Evolutionary conservation across 1,140 invertebrate species (phyloP).

Genomic region (Drosophila pseudoobscura): DNA sequence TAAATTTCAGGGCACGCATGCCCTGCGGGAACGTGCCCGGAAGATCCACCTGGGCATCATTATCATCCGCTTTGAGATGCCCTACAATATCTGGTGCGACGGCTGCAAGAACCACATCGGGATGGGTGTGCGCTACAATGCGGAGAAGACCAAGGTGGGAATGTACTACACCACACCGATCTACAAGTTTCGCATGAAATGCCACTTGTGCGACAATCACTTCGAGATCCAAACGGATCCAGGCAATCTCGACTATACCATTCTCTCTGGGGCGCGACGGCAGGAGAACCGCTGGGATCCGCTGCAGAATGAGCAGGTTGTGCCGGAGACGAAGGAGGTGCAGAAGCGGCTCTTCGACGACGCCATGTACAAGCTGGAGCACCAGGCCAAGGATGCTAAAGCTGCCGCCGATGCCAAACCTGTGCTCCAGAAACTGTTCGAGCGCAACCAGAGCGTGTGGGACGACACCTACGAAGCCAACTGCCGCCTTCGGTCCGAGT

Average conservation of each 20-base stretch:
- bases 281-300: constrained; percentile 99
- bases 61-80: constrained; percentile 99
- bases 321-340: constrained; percentile 94
- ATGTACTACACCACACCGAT: constrained; percentile 99
- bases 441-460: constrained; percentile 91
- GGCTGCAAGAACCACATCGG: constrained; percentile 99
- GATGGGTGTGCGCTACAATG: constrained; percentile 97
- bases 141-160: constrained; percentile 99
- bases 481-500: constrained; percentile 90
- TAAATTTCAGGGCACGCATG: constrained; percentile 97
- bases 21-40: constrained; percentile 95
- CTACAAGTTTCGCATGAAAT: constrained; percentile 99
- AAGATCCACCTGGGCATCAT: constrained; percentile 98
- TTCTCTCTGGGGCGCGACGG: constrained; percentile 95
- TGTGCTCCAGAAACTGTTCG: constrained; percentile 89
- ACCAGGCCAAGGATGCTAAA: constrained; percentile 92
- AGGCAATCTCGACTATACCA: constrained; percentile 98
- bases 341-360: constrained; percentile 95
- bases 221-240: constrained; percentile 99
- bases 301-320: constrained; percentile 96
- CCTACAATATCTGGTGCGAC: constrained; percentile 99
- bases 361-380: constrained; percentile 98
- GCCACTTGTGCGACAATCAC: constrained; percentile 98
- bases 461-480: constrained; percentile 96
- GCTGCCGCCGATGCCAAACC: constrained; percentile 89